Percentiles rank a stretch among this genome's conserved stretches.
These are phyloP conservation scores for Carlito syrichta DNA, from an alignment of 2,113 vertebrate genomes.

Conservation along the genomic window DNA sequence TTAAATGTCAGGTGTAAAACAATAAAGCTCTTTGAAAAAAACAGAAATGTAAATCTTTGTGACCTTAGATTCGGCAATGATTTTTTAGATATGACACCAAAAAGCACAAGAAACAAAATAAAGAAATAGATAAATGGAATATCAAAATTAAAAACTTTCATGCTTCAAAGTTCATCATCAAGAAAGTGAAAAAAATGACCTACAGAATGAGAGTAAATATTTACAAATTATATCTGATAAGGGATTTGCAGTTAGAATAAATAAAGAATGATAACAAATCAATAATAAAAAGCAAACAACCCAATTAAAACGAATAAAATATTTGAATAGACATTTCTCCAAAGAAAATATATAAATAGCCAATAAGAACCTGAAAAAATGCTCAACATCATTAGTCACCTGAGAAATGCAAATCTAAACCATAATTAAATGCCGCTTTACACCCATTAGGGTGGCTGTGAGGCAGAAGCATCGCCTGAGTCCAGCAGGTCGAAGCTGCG, in stretches of 20 bases:
- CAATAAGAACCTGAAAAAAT: background rate
- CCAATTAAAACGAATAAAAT: background rate
- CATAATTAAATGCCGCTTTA: background rate
- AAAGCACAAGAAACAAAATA: background rate
- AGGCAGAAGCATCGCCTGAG: no score
- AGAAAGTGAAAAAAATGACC: background rate
- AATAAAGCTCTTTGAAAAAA: background rate
- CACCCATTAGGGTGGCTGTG: background rate
- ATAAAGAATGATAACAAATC: background rate
- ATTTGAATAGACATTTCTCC: background rate
- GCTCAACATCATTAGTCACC: background rate
- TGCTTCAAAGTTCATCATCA: background rate
- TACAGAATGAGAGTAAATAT: background rate
- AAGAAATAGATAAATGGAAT: background rate
- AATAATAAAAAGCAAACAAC: background rate
- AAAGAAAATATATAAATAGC: background rate
- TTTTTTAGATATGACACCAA: background rate
- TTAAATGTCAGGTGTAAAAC: background rate
- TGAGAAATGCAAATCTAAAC: background rate
- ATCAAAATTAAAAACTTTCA: background rate
- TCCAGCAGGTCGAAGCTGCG: no score
- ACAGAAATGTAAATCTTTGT: background rate
- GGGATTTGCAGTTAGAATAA: background rate
- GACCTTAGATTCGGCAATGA: background rate
- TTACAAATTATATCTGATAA: background rate